Evolutionary conservation across 2,797 vertebrate genomes (phyloP), one percentile per base, ranked within the genome.

Genomic region (Phalloptychus januarius): DNA sequence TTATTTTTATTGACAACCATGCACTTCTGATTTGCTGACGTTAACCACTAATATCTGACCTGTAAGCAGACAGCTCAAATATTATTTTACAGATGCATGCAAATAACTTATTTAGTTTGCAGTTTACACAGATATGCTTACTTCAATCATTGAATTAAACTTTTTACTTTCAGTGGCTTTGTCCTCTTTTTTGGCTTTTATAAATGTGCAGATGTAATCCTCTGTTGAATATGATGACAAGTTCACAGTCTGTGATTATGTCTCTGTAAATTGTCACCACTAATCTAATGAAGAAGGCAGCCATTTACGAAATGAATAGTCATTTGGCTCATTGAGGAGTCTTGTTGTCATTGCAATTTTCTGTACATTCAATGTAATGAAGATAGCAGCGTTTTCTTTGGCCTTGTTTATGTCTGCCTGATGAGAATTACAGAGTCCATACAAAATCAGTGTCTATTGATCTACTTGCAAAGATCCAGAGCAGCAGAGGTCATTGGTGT

Each of bases 371-470:
- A 82, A 82, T 83, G 25, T 74, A 73, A 71, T 73, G 48, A 72
- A 73, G 10, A 79, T 50, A 65, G 33, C 48, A 23, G 7, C 7
- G 4, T 10, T 23, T 20, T 73, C 1, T 70, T 33, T 50, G 33
- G 33, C 5, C 38, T 25, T 63, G 58, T 71, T 56, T 42, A 48
- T 45, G 61, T 50, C 2, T 16, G 74, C n/a, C 36, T 84, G 48
- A 85, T 67, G 11, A 23, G 5, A 70, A 85, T 72, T 52, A 36
- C 0, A 72, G 79, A 79, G 71, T 87, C 75, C 88, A 82, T 81
- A 83, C 71, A 76, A 87, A 80, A 89, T 92, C 87, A 89, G 75
- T 8, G 3, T 42, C 3, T 80, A 92, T 88, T 91, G 92, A 93
- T 90, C 85, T 77, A 20, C 56, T 79, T 74, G 79, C 82, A 87